A percentile compares a stretch with the other conserved stretches of the same genome.
Evolutionary conservation across 2,888 invertebrate genomes (phyloP).

Genomic region (Thymelicus lineola): DNA sequence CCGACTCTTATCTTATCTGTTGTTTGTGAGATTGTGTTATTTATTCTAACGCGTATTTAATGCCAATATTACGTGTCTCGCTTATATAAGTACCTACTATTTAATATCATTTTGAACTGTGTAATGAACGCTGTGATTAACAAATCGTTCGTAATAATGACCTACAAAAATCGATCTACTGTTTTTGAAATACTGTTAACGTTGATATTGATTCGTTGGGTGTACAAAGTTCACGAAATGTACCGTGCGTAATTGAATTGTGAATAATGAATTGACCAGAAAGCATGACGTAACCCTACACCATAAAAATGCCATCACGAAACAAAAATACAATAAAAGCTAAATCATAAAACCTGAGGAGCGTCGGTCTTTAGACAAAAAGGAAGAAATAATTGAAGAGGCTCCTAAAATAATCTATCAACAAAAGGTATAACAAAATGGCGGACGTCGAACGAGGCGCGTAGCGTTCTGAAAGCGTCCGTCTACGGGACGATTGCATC

Average conservation of each 20-base stretch:
- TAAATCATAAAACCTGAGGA: slow-evolving; percentile 41
- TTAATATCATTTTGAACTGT: slow-evolving; percentile 7
- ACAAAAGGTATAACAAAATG: slow-evolving; percentile 78
- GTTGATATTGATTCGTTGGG: slow-evolving; percentile 27
- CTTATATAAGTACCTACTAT: slow-evolving; percentile 26
- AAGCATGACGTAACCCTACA: slow-evolving; percentile 39
- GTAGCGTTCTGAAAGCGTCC: slow-evolving; percentile 83
- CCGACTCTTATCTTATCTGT: slow-evolving; percentile 36
- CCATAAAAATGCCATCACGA: slow-evolving; percentile 17
- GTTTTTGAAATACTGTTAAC: slow-evolving; percentile 22
- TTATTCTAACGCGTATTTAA: slow-evolving; percentile 38
- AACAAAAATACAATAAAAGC: slow-evolving; percentile 37
- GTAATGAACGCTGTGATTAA: slow-evolving; percentile 26
- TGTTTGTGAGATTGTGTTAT: slow-evolving; percentile 36
- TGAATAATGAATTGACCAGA: slow-evolving; percentile 42
- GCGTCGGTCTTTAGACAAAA: slow-evolving; percentile 29
- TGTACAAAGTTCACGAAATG: slow-evolving; percentile 35
- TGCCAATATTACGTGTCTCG: slow-evolving; percentile 35
- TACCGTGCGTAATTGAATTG: slow-evolving; percentile 38
- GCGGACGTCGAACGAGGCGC: slow-evolving; percentile 66
- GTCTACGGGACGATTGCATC: slow-evolving; percentile 71
- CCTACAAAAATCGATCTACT: slow-evolving; percentile 13
- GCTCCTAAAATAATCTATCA: slow-evolving; percentile 61
- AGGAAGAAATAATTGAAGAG: slow-evolving; percentile 45
- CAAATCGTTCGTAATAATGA: slow-evolving; percentile 6